Evolutionary conservation across 1,140 invertebrate genomes (phyloP), one percentile per base, ranked within the genome.

Genomic region (Lepidostoma basale): DNA sequence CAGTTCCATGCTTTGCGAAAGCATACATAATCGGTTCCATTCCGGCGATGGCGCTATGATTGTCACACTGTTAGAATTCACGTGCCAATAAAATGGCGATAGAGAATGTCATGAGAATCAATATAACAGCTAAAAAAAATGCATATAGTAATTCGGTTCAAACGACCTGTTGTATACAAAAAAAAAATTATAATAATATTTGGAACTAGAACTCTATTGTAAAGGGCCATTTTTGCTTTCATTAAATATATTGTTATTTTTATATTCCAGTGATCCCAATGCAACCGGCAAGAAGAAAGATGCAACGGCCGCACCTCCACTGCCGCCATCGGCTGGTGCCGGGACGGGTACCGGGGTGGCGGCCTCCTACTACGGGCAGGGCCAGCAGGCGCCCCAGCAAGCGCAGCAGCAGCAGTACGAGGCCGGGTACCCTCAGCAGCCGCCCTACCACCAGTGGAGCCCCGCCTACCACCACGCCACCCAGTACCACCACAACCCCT

Each of bases 401-500:
- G 47, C 40, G 8, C 42, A 54, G 6, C 67, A 68, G 45, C 66
- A 42, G 28, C 65, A 62, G 14, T 72, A 72, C 47, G 70, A 72
- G 54, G 64, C 40, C 59, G n/a, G 67, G 62, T 72, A 72, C 45
- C 28, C 62, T 5, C 45, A 67, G 25, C 70, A 72, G 30, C 45
- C 56, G 30, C 45, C 56, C n/a, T 72, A 72, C 40, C 67, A 69
- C 28, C 70, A 72, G 39, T 72, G 70, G 70, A 40, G 60, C 2
- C 62, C 65, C 26, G 45, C 68, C 58, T 67, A 72, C 23, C 70
- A 72, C 26, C 36, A 67, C 9, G 40, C 70, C 10, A 62, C 68
- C n/a, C 60, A 67, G 10, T 72, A 72, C 40, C 67, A 72, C 25
- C 70, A 72, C 28, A 69, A 69, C 42, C 58, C 70, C 5, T 72